Conservation (phyloP, 2,888 invertebrate genomes). For the Nephrocerus scutellatus region DNA sequence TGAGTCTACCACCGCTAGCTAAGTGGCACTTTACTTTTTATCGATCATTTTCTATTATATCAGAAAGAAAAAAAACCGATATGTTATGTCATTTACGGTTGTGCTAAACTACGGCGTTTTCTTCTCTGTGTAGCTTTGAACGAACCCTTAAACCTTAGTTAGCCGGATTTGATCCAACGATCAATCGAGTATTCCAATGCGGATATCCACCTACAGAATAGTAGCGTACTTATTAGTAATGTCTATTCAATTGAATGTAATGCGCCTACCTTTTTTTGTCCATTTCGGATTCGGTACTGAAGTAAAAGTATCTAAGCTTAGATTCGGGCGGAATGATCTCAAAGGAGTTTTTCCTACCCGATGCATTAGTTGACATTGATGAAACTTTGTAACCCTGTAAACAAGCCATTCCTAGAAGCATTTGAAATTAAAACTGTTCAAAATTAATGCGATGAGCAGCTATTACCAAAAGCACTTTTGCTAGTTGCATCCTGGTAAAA, state of each 20-base stretch:
- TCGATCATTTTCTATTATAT: no score
- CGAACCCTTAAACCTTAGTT: slow-evolving; percentile 44
- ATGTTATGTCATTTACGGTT: no score
- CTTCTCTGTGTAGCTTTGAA: slow-evolving; percentile 34
- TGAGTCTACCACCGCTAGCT: no score
- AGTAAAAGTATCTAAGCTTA: slow-evolving; percentile 81
- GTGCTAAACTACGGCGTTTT: slow-evolving; percentile 43
- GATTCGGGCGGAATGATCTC: slow-evolving; percentile 84
- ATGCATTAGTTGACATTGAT: slow-evolving; percentile 71
- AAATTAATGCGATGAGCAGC: slow-evolving; percentile 14
- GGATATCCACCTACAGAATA: slow-evolving; percentile 71
- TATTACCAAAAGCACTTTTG: slow-evolving; percentile 77
- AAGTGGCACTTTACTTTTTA: no score
- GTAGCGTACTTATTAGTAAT: not conserved
- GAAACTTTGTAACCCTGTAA: slow-evolving; percentile 78
- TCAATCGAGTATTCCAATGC: slow-evolving; percentile 92
- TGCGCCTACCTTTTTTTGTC: slow-evolving; percentile 79
- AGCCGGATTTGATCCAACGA: slow-evolving; percentile 74
- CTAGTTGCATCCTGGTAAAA: slow-evolving; percentile 86
- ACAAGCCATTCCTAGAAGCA: slow-evolving; percentile 72
- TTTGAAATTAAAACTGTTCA: not conserved
- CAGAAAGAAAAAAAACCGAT: slow-evolving; percentile 11
- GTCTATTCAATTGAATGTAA: not conserved
- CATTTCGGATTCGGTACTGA: slow-evolving; percentile 89
- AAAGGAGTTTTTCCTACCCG: slow-evolving; percentile 87